These are phyloP conservation scores for Bombus turneri DNA, from an alignment of 1,140 invertebrate species.

Conservation along the genomic window DNA sequence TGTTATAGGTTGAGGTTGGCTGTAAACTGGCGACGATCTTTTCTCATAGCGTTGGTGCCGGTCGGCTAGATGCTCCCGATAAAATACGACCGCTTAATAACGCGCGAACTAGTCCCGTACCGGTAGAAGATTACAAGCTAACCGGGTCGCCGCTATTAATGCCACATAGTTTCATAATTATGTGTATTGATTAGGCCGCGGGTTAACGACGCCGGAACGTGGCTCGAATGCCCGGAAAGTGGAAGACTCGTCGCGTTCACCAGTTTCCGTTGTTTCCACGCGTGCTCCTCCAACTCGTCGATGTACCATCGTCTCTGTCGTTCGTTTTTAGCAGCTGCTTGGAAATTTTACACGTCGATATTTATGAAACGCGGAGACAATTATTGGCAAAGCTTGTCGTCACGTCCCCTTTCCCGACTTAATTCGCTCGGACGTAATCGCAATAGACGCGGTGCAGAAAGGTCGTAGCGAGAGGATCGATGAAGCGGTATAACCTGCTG, in stretches of 20 bases:
- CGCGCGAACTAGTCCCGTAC: slow-evolving; percentile 60
- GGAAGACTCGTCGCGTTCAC: background rate
- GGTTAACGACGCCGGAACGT: slow-evolving; percentile 29
- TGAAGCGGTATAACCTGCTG: slow-evolving; percentile 52
- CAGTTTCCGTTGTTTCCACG: background rate
- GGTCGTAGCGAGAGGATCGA: slow-evolving; percentile 50
- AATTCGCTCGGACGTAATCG: slow-evolving; percentile 46
- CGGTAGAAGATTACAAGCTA: slow-evolving; percentile 58
- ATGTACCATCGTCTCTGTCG: background rate
- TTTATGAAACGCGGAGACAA: slow-evolving; percentile 32
- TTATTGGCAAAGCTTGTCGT: slow-evolving; percentile 24
- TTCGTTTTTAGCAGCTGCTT: no score
- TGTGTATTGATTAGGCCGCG: slow-evolving; percentile 65
- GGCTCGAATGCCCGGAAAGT: background rate
- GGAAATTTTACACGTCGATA: background rate
- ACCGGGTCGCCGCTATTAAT: slow-evolving; percentile 60
- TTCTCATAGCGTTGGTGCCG: slow-evolving; percentile 40
- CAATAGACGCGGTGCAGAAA: slow-evolving; percentile 33
- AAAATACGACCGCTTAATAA: slow-evolving; percentile 70
- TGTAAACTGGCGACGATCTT: slow-evolving; percentile 37
- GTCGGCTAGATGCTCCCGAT: slow-evolving; percentile 67
- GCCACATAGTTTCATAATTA: slow-evolving; percentile 71
- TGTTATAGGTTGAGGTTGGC: background rate
- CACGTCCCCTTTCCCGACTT: slow-evolving; percentile 42
- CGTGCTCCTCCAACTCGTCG: background rate